Conservation (phyloP, 2,888 invertebrate genomes). For the Trilocha varians region DNA sequence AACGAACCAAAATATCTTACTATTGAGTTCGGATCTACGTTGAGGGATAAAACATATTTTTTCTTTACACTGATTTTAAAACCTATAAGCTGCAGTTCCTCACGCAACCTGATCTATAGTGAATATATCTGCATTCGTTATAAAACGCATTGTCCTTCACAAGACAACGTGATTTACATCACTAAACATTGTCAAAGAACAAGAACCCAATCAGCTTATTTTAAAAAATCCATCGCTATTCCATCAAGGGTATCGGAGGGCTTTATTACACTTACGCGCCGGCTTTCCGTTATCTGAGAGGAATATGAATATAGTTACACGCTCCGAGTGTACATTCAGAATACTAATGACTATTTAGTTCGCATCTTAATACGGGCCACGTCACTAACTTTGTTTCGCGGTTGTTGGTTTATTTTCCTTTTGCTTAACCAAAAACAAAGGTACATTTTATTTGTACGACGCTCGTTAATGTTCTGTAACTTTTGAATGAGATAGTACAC, state of each 20-base stretch:
- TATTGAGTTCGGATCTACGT: too few relatives aligned
- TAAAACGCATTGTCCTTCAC: too few relatives aligned
- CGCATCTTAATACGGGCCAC: conserved; percentile 16
- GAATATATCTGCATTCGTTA: too few relatives aligned
- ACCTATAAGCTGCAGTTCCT: too few relatives aligned
- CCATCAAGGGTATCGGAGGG: conserved; percentile 19
- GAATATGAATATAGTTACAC: conserved; percentile 33
- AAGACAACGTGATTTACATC: too few relatives aligned
- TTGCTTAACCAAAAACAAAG: neutral
- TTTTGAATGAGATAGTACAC: neutral
- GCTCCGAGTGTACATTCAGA: conserved; percentile 19
- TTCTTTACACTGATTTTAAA: too few relatives aligned
- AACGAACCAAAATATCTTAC: too few relatives aligned
- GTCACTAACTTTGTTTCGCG: conserved; percentile 15
- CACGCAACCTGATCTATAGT: too few relatives aligned
- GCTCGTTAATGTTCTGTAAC: too few relatives aligned
- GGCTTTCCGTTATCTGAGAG: conserved; percentile 28
- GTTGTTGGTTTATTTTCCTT: conserved; percentile 6
- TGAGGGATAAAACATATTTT: too few relatives aligned
- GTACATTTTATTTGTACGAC: neutral
- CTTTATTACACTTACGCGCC: conserved; percentile 31
- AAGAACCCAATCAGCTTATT: neutral
- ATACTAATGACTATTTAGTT: conserved; percentile 25
- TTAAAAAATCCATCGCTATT: conserved; percentile 26
- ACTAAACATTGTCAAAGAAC: neutral